Conservation (phyloP, 2,113 vertebrate genomes). For the Cheirogaleus medius region DNA sequence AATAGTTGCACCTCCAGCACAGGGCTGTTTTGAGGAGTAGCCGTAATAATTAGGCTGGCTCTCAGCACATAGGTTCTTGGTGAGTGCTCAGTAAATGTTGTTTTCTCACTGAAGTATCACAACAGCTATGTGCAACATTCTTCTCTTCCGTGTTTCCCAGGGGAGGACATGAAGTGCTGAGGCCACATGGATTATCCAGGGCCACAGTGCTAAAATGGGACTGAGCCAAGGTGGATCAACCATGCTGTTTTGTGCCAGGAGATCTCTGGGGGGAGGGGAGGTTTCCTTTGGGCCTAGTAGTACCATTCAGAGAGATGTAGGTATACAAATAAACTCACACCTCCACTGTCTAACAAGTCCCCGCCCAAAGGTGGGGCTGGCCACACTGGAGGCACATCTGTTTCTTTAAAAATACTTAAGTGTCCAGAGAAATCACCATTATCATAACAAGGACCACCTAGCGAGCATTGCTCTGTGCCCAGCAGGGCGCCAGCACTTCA, state of each 20-base stretch:
- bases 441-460: neutral
- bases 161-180: neutral
- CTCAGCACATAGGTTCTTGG: neutral
- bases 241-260: neutral
- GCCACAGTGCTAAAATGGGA: neutral
- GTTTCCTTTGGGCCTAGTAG: neutral
- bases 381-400: neutral
- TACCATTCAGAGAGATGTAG: neutral
- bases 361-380: neutral
- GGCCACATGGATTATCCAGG: neutral
- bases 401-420: neutral
- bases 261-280: neutral
- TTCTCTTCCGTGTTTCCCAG: neutral
- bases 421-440: neutral
- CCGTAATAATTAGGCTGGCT: neutral
- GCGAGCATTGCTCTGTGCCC: neutral
- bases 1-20: neutral
- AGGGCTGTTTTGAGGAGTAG: neutral
- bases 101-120: neutral
- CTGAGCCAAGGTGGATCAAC: neutral
- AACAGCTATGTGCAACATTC: rapidly evolving
- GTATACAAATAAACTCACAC: neutral
- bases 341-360: neutral
- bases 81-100: neutral
- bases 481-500: rapidly evolving